Conservation (phyloP, 2,888 invertebrate genomes). For the Noctua janthe region DNA sequence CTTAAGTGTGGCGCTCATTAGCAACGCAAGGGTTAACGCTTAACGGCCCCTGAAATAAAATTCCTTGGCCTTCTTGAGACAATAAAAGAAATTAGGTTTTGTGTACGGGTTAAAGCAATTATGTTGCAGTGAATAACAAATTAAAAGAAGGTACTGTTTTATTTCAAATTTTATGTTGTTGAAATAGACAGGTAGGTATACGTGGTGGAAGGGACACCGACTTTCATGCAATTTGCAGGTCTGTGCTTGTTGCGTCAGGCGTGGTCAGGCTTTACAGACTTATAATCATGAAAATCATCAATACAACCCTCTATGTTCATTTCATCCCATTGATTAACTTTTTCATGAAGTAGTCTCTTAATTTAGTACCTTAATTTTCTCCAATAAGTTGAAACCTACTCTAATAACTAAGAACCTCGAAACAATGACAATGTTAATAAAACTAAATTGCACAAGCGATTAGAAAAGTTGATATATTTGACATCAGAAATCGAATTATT, state of each 20-base stretch:
- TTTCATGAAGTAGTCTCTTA: too few relatives aligned
- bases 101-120: conserved; percentile 56
- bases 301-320: too few relatives aligned
- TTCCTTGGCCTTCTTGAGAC: conserved; percentile 73
- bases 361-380: too few relatives aligned
- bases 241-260: too few relatives aligned
- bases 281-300: too few relatives aligned
- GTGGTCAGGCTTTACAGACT: too few relatives aligned
- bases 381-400: too few relatives aligned
- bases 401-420: too few relatives aligned
- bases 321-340: too few relatives aligned
- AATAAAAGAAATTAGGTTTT: conserved; percentile 75
- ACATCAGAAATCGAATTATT: background rate
- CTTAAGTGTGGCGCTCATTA: conserved; percentile 79
- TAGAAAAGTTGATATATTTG: background rate
- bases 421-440: background rate
- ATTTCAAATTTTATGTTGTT: conserved; percentile 9
- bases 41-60: conserved; percentile 84
- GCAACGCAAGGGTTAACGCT: conserved; percentile 83
- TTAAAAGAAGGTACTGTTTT: conserved; percentile 15
- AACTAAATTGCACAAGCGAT: conserved; percentile 13
- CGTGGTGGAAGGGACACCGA: too few relatives aligned
- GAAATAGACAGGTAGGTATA: background rate
- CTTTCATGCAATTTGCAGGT: too few relatives aligned
- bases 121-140: conserved; percentile 32